Conservation (phyloP, 2,797 vertebrate species). For the Pangasius macronema region DNA sequence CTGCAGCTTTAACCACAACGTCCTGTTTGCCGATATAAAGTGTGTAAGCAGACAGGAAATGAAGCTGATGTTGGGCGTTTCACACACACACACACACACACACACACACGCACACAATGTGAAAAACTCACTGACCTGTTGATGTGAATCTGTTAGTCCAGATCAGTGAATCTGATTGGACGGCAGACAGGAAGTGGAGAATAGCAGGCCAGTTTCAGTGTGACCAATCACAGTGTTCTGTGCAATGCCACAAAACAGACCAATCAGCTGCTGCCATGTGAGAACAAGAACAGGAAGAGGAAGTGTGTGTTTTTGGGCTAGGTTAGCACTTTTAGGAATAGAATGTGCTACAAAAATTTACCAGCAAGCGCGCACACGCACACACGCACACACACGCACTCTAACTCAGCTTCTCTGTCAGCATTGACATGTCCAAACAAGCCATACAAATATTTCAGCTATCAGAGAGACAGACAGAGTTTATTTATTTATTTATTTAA, state of each 20-base stretch:
- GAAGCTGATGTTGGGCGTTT: constrained; percentile 17
- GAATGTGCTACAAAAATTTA: background rate
- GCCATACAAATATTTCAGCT: background rate
- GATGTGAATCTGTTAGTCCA: background rate
- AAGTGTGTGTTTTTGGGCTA: background rate
- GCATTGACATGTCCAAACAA: background rate
- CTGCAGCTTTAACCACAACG: constrained; percentile 27
- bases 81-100: constrained; percentile 1
- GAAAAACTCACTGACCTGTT: background rate
- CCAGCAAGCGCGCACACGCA: background rate
- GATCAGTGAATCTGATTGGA: constrained; percentile 15
- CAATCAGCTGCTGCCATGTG: constrained; percentile 36
- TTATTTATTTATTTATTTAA: background rate
- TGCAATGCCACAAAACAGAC: background rate
- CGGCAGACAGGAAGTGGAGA: background rate
- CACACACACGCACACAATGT: background rate
- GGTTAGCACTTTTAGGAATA: constrained; percentile 5
- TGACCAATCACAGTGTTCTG: constrained; percentile 18
- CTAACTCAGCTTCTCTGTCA: background rate
- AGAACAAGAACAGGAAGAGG: constrained; percentile 17
- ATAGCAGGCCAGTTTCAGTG: background rate
- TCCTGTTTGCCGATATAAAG: constrained; percentile 48
- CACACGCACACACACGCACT: background rate
- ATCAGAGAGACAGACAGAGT: background rate
- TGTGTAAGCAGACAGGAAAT: constrained; percentile 22